These are phyloP conservation scores for Plusia festucae DNA, from an alignment of 2,888 invertebrate species.

Conservation along the genomic window DNA sequence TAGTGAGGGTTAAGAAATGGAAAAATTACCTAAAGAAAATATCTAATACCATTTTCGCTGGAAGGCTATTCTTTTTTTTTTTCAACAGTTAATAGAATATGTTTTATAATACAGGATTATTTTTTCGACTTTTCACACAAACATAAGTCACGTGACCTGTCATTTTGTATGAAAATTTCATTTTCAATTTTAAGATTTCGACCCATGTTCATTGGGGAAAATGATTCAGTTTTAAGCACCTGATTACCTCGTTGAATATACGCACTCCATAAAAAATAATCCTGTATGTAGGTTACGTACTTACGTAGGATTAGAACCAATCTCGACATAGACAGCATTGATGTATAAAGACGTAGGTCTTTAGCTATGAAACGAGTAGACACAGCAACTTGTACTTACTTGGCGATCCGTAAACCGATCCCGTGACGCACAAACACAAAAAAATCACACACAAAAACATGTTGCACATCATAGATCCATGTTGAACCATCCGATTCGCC, in stretches of 20 bases:
- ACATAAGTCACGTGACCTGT: too few species aligned
- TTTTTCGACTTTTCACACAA: too few species aligned
- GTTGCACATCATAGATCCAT: conserved; percentile 74
- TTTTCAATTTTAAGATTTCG: too few species aligned
- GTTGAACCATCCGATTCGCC: conserved; percentile 68
- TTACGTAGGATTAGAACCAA: background rate
- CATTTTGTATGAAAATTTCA: too few species aligned
- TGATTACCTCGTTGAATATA: too few species aligned
- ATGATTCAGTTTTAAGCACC: too few species aligned
- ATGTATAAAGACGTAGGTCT: background rate
- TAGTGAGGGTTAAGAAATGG: background rate
- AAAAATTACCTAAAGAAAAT: background rate
- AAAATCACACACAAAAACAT: conserved; percentile 82
- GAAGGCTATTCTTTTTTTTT: background rate
- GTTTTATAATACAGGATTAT: too few species aligned
- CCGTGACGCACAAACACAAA: conserved; percentile 78
- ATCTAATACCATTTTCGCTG: background rate
- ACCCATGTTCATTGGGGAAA: too few species aligned
- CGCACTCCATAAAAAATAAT: too few species aligned
- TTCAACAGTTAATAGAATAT: background rate
- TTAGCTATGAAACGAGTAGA: background rate
- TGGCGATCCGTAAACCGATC: conserved; percentile 75
- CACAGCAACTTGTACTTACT: conserved; percentile 73
- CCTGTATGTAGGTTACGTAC: background rate
- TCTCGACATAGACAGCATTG: background rate